A percentile compares a stretch with the other conserved stretches of the same genome.
Conservation (phyloP, 2,888 invertebrate species). For the Megamerina dolium region DNA sequence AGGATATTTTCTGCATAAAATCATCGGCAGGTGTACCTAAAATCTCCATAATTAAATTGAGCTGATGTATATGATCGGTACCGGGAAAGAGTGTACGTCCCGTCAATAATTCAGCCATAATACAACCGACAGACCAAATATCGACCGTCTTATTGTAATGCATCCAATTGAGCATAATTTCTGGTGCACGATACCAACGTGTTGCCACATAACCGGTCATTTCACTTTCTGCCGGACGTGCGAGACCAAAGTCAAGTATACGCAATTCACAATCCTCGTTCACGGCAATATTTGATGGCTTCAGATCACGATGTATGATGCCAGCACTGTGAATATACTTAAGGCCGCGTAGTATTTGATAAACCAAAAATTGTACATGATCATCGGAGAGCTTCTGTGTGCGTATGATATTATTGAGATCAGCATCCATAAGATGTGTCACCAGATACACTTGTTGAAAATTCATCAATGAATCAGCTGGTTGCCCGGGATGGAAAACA, state of each 20-base stretch:
- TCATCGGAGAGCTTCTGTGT: slow-evolving; percentile 96
- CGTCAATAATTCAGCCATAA: slow-evolving; percentile 95
- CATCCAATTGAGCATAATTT: slow-evolving; percentile 99
- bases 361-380: slow-evolving; percentile 97
- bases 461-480: slow-evolving; percentile 61
- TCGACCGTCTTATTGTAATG: slow-evolving; percentile 99
- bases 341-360: slow-evolving; percentile 95
- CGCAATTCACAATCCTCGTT: slow-evolving; percentile 99
- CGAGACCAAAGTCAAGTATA: slow-evolving; percentile 97
- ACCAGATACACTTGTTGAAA: slow-evolving; percentile 96
- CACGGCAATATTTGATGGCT: slow-evolving; percentile 98
- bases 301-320: slow-evolving; percentile 95
- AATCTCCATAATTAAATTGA: slow-evolving; percentile 95
- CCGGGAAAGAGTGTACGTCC: slow-evolving; percentile 93
- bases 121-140: slow-evolving; percentile 99
- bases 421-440: slow-evolving; percentile 97
- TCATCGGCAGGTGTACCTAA: slow-evolving; percentile 91
- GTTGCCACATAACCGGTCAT: slow-evolving; percentile 98
- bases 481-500: slow-evolving; percentile 85
- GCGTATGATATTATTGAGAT: slow-evolving; percentile 94
- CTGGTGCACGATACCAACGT: slow-evolving; percentile 95
- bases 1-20: slow-evolving; percentile 93
- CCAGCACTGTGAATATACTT: slow-evolving; percentile 99
- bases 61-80: slow-evolving; percentile 97
- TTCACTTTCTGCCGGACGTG: slow-evolving; percentile 93